Base-by-base conservation (phyloP, 2,797 vertebrate genomes). In the Acanthis flammea region DNA sequence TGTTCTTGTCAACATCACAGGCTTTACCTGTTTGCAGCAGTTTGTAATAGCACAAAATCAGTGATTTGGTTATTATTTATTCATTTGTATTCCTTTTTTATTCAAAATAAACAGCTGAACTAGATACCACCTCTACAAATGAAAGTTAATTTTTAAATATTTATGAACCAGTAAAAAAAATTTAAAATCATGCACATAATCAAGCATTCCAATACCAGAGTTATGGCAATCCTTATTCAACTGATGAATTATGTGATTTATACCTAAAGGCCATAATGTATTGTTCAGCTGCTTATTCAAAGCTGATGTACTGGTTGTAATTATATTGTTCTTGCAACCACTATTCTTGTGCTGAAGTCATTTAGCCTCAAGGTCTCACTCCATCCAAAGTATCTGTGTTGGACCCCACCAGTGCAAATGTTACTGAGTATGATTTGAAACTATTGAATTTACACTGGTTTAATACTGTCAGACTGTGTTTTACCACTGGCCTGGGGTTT, bases 281-380 rank as follows among this genome's bases (percentile, higher is more conserved):
- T 31, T 2, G 0, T 61, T 81, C 19, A 37, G 28, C 14, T 76
- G 30, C 25, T 53, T 31, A 89, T 39, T 60, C 45, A 50, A 74
- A 89, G 48, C 13, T 3, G 5, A 22, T 0, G 1, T 3, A 57
- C 13, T 5, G n/a, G 24, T 3, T 75, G 4, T 5, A 61, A 65
- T 53, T 19, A 62, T 1, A 57, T 3, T 63, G 27, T 4, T 51
- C 68, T 55, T 58, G n/a, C 31, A 86, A 67, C 28, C 25, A 41
- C 31, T 50, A 5, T 18, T 50, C 35, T 33, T 22, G 23, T 42
- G 50, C 28, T 57, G 16, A 48, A 63, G 28, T 39, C 2, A 86
- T 35, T 67, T 18, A 50, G n/a, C 25, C 47, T 88, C 53, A 45
- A 79, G 28, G 7, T 50, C 78, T 77, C 55, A 14, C 44, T 65